phyloP scores from a whole-genome alignment of 2,888 invertebrate species.

The Lymantria dispar region DNA sequence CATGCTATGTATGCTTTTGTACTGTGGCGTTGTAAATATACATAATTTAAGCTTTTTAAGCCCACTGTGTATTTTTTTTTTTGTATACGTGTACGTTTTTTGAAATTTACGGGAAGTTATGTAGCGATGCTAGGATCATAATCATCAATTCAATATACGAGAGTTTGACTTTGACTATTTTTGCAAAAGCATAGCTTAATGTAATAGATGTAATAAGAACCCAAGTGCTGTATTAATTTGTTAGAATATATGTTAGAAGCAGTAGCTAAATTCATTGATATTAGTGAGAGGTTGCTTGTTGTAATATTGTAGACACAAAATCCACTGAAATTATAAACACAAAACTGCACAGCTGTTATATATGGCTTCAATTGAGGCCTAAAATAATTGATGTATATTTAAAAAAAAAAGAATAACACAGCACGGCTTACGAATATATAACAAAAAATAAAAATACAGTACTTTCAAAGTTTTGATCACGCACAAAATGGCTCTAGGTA shows the following conservation, averaged over 20 bases:
- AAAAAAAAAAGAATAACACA: conserved; percentile 1
- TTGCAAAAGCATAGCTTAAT: conserved; percentile 55
- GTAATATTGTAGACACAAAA: conserved; percentile 33
- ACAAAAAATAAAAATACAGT: conserved; percentile 12
- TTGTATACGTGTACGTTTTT: conserved; percentile 48
- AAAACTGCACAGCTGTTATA: conserved; percentile 18
- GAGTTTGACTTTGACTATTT: conserved; percentile 81
- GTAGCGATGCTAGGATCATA: conserved; percentile 70
- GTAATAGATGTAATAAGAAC: conserved; percentile 40
- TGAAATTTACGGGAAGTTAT: conserved; percentile 46
- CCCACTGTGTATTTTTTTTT: conserved; percentile 65
- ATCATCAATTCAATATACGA: conserved; percentile 69
- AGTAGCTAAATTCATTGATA: conserved; percentile 40
- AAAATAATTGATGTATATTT: conserved; percentile 7
- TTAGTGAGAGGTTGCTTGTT: conserved; percentile 47
- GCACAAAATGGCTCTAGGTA: conserved; percentile 74
- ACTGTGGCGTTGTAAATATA: conserved; percentile 71
- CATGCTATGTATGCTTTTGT: conserved; percentile 73
- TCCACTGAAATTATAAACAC: conserved; percentile 9
- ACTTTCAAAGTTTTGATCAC: conserved; percentile 29
- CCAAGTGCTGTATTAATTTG: conserved; percentile 51
- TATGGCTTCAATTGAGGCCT: conserved; percentile 12
- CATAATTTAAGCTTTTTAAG: conserved; percentile 61
- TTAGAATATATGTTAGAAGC: conserved; percentile 53
- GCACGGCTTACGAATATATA: conserved; percentile 29